Percentiles rank a stretch among this genome's conserved stretches.
Evolutionary conservation across 2,113 vertebrate genomes (phyloP).

Genomic region (Paralichthys olivaceus): DNA sequence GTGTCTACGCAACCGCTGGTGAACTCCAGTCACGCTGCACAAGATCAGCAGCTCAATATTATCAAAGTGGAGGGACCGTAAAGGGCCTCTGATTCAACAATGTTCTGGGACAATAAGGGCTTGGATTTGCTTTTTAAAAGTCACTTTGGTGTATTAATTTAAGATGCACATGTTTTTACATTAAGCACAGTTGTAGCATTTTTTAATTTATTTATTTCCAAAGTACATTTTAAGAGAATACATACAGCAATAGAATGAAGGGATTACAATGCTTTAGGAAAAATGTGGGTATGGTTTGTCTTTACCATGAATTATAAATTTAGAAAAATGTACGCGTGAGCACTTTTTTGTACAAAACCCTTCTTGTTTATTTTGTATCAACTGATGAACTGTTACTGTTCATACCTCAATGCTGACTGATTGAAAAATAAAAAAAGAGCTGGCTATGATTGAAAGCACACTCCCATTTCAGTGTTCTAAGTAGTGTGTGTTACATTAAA

Average conservation of each 20-base stretch:
- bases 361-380: conserved; percentile 30
- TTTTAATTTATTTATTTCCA: too few species aligned
- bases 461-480: background rate
- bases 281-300: too few species aligned
- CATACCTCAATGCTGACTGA: conserved; percentile 9
- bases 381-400: conserved; percentile 17
- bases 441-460: background rate
- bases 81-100: conserved; percentile 1
- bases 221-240: too few species aligned
- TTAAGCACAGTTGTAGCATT: conserved; percentile 43
- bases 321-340: too few species aligned
- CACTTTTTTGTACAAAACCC: background rate
- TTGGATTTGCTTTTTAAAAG: conserved; percentile 20
- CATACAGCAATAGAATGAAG: too few species aligned
- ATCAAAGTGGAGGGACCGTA: conserved; percentile 83
- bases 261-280: background rate
- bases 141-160: conserved; percentile 7
- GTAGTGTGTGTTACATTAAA: too few species aligned
- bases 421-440: conserved; percentile 21
- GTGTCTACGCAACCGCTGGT: conserved; percentile 50
- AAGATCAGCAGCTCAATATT: conserved; percentile 72
- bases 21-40: conserved; percentile 43
- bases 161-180: conserved; percentile 19
- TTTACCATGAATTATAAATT: background rate
- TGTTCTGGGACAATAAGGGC: conserved; percentile 39